Conservation (phyloP, 2,113 vertebrate genomes). For the Tragelaphus strepsiceros region DNA sequence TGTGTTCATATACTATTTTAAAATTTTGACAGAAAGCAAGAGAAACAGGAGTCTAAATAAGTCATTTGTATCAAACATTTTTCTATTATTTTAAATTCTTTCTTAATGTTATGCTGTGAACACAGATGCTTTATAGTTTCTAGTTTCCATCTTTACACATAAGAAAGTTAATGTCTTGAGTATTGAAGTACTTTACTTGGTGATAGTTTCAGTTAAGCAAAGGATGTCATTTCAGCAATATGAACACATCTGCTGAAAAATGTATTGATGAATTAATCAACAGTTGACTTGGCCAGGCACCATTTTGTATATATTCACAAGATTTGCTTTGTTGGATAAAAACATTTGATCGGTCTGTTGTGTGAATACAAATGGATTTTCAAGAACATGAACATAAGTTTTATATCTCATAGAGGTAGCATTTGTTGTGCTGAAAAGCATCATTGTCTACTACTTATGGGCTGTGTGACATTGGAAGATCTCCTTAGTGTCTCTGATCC, state of each 20-base stretch:
- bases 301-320: neutral
- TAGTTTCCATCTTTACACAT: slow-evolving; percentile 36
- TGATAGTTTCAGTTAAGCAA: neutral
- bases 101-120: neutral
- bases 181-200: neutral
- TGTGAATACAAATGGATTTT: neutral
- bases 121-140: neutral
- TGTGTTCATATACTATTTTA: neutral
- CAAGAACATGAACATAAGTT: neutral
- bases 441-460: neutral
- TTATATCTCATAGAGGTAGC: neutral
- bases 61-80: neutral
- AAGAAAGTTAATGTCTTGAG: neutral
- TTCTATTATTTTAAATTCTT: neutral
- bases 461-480: neutral
- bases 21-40: neutral
- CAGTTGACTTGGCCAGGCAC: neutral
- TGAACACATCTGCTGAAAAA: neutral
- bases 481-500: neutral
- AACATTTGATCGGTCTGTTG: neutral
- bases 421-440: neutral
- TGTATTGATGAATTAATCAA: neutral
- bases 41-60: neutral
- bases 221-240: neutral
- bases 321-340: neutral